These are phyloP conservation scores for Sitta carolinensis DNA, from an alignment of 2,797 vertebrate genomes.

Conservation along the genomic window DNA sequence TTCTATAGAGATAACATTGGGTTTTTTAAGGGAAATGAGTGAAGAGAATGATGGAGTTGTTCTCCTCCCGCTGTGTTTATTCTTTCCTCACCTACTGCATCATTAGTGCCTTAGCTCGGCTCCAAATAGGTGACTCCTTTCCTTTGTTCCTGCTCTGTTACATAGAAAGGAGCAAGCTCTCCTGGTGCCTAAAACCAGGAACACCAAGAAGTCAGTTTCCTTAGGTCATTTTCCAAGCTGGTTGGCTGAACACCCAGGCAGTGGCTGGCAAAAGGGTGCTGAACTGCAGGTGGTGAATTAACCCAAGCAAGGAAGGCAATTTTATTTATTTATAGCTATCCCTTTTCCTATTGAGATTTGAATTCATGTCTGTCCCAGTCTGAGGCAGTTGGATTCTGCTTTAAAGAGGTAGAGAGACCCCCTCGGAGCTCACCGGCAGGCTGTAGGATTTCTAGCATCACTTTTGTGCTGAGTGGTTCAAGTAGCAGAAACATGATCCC, in stretches of 20 bases:
- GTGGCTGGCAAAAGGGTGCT: neutral
- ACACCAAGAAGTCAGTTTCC: neutral
- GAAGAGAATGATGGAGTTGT: conserved; percentile 6
- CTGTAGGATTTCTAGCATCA: neutral
- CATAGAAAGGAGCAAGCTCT: conserved; percentile 33
- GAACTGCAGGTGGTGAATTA: neutral
- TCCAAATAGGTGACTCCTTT: conserved; percentile 61
- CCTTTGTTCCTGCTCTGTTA: conserved; percentile 44
- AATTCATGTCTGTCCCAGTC: neutral
- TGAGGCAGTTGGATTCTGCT: neutral
- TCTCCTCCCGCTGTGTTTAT: conserved; percentile 21
- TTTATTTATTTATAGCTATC: conserved; percentile 9
- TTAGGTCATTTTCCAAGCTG: conserved; percentile 13
- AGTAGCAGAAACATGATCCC: neutral
- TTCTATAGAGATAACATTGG: neutral
- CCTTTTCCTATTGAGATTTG: conserved; percentile 41
- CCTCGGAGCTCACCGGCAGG: fast-evolving
- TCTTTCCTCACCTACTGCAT: conserved; percentile 64
- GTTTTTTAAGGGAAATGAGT: conserved; percentile 26
- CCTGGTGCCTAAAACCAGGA: conserved; percentile 8
- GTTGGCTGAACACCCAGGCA: conserved; percentile 13
- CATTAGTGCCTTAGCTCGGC: conserved; percentile 78
- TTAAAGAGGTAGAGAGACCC: neutral
- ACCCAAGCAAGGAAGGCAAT: neutral
- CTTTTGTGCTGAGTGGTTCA: neutral